Percentiles rank a stretch among this genome's conserved stretches.
Evolutionary conservation across 1,140 invertebrate genomes (phyloP).

Genomic region (Drosophila melanica): DNA sequence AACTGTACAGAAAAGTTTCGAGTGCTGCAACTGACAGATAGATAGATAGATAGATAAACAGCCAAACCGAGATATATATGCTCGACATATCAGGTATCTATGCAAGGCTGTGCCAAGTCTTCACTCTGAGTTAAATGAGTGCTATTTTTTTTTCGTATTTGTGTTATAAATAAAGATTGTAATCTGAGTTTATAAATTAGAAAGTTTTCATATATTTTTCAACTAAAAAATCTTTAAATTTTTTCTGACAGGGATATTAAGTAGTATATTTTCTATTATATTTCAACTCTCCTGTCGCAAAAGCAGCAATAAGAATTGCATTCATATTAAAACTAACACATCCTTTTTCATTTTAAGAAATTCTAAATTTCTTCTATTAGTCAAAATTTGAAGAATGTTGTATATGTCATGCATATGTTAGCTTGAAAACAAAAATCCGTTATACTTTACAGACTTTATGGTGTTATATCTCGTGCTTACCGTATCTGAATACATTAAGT

Average conservation of each 20-base stretch:
- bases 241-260: too few species aligned
- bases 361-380: too few species aligned
- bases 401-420: background rate
- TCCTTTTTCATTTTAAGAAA: too few species aligned
- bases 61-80: constrained; percentile 48
- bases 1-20: constrained; percentile 53
- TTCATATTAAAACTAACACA: too few species aligned
- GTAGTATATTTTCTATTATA: too few species aligned
- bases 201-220: too few species aligned
- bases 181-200: background rate
- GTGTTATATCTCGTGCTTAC: constrained; percentile 14
- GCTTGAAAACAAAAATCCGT: background rate
- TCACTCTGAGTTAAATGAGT: background rate
- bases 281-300: too few species aligned
- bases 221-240: too few species aligned
- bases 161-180: background rate
- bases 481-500: constrained; percentile 62
- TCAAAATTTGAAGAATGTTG: background rate
- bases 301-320: too few species aligned
- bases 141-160: background rate
- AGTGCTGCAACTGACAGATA: constrained; percentile 38
- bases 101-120: background rate
- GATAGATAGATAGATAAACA: constrained; percentile 47
- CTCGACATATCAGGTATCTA: constrained; percentile 49
- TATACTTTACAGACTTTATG: background rate